Base-by-base conservation (phyloP, 2,797 vertebrate species). In the Melanotaenia pygmaea region DNA sequence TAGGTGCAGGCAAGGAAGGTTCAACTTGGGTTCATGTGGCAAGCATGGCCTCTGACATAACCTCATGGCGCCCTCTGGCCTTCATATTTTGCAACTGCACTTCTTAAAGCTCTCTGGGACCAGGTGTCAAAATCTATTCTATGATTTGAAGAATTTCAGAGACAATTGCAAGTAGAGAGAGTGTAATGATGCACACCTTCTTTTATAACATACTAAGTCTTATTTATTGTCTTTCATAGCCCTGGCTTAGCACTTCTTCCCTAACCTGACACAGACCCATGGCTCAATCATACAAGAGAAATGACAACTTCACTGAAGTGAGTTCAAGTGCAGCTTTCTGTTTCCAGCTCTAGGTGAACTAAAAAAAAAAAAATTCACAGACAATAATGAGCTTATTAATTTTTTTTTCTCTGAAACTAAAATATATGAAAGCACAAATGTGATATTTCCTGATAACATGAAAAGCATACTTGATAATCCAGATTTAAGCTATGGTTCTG, bases 401-500 rank as follows among this genome's bases (percentile, higher is more conserved):
- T 54, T 43, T 4, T 10, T 65, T 38, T 32, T 40, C 35, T 59
- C 20, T 64, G 61, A 53, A 69, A 51, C 65, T 72, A 72, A 67
- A 77, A 43, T 32, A 56, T 40, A 54, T 64, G 59, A 78, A 69
- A 74, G 64, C 58, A 76, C 59, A 77, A 74, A 72, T 60, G 40
- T 72, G 32, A 69, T 32, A 57, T 70, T 69, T 14, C 18, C 65
- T 58, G 28, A 82, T 70, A 58, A 70, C 59, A 59, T 72, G 51
- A 88, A 83, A 79, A 53, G 67, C 80, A 71, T 83, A 37, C 34
- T 79, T 74, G 59, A 76, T 66, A 80, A 77, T 85, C 65, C 45
- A 86, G 87, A 91, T 84, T 82, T 89, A 86, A 88, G 71, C 74
- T 83, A 80, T 86, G 89, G 82, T 72, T 70, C 71, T 73, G 59